Percentiles rank a stretch among this genome's conserved stretches.
Conservation (phyloP, 1,140 invertebrate species). For the Leptinotarsa texana region DNA sequence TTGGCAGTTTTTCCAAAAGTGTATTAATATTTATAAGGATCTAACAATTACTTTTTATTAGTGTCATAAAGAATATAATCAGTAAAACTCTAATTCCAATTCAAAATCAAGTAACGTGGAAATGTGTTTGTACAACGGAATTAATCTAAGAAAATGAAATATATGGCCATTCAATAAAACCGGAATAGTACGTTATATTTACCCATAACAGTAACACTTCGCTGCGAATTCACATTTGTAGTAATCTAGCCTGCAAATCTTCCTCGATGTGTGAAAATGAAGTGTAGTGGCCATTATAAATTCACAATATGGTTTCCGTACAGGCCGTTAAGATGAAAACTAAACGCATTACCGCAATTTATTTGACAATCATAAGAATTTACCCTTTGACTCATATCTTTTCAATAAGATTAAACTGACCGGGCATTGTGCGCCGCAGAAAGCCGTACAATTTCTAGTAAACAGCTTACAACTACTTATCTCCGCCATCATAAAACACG, state of each 20-base stretch:
- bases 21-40: no score
- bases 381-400: conserved; percentile 30
- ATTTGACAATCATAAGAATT: conserved; percentile 27
- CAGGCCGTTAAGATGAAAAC: conserved; percentile 28
- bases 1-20: no score
- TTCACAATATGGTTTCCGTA: conserved; percentile 26
- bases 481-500: conserved; percentile 34
- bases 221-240: conserved; percentile 7
- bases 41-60: no score
- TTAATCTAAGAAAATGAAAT: not conserved
- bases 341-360: conserved; percentile 28
- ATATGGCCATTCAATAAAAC: conserved; percentile 19
- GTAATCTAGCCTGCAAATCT: conserved; percentile 23
- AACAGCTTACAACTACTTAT: conserved; percentile 37
- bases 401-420: conserved; percentile 30
- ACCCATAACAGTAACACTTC: conserved; percentile 15
- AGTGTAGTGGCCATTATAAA: conserved; percentile 17
- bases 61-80: not conserved
- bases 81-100: not conserved
- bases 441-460: conserved; percentile 34
- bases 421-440: conserved; percentile 16
- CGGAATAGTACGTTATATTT: conserved; percentile 13
- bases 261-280: conserved; percentile 25
- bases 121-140: not conserved
- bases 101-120: not conserved